Evolutionary conservation across 2,888 invertebrate species (phyloP), one percentile per base, ranked within the genome.

Genomic region (Litoditis marina): DNA sequence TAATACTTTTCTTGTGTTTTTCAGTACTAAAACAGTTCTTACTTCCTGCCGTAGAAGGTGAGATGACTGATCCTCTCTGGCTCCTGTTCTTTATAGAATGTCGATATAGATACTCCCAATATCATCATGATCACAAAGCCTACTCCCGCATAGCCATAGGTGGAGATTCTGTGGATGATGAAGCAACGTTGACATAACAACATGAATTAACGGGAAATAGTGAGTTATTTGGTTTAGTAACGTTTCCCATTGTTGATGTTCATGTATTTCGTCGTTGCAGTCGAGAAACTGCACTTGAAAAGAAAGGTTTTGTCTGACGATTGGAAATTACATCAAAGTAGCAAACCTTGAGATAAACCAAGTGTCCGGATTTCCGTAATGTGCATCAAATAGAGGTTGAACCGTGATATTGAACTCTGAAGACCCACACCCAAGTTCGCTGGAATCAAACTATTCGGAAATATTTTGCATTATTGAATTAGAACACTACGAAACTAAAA

Each of bases 141-240:
- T 25, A 76, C 56, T 16, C 69, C 70, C 0, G 78, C 64, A 49
- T 78, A 78, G 49, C 70, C 69, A 61, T 77, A 78, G 11, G 77
- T 76, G 7, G 78, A 78, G 39, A 78, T 75, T 68, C 76, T 73
- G 34, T n/a, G n/a, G n/a, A n/a, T n/a, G n/a, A n/a, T n/a, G n/a
- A n/a, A n/a, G n/a, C n/a, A n/a, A n/a, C n/a, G n/a, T n/a, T n/a
- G n/a, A n/a, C n/a, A n/a, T n/a, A n/a, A n/a, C n/a, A n/a, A n/a
- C n/a, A n/a, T n/a, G n/a, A n/a, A n/a, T n/a, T n/a, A n/a, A n/a
- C n/a, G n/a, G n/a, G n/a, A n/a, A n/a, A n/a, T n/a, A n/a, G n/a
- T n/a, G n/a, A n/a, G n/a, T n/a, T n/a, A n/a, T n/a, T n/a, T n/a
- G n/a, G n/a, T n/a, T n/a, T n/a, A n/a, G n/a, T n/a, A n/a, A n/a